Conservation (phyloP, 1,140 invertebrate genomes). For the Chelonus insularis region DNA sequence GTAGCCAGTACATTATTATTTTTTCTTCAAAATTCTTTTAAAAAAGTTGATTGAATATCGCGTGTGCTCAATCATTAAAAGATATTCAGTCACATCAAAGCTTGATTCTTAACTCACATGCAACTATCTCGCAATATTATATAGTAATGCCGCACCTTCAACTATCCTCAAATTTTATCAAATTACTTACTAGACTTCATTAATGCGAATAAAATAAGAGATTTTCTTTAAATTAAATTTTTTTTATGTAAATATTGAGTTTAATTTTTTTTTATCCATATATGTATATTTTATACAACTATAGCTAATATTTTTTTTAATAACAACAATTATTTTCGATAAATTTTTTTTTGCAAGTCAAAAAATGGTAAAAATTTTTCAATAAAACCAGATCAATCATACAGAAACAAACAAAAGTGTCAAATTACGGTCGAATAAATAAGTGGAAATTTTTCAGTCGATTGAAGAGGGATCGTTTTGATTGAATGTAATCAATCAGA, state of each 20-base stretch:
- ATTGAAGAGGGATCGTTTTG: conserved; percentile 24
- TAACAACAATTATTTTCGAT: too few relatives aligned
- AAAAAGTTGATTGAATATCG: not conserved
- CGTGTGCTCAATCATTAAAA: conserved; percentile 21
- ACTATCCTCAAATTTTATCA: conserved; percentile 43
- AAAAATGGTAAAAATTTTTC: too few relatives aligned
- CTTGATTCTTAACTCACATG: conserved; percentile 41
- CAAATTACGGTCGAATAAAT: conserved; percentile 17
- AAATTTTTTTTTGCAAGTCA: too few relatives aligned
- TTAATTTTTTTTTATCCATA: too few relatives aligned
- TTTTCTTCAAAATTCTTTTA: too few relatives aligned
- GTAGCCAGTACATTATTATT: too few relatives aligned
- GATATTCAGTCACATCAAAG: conserved; percentile 32
- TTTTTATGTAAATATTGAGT: too few relatives aligned
- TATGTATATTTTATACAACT: too few relatives aligned
- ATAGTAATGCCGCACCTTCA: conserved; percentile 35
- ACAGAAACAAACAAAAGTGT: conserved; percentile 9
- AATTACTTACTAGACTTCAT: conserved; percentile 48
- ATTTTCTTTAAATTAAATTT: not conserved
- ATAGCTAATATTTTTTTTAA: too few relatives aligned
- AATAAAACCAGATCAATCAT: too few relatives aligned
- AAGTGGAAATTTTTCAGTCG: conserved; percentile 25
- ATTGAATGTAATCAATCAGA: conserved; percentile 3
- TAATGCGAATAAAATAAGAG: conserved; percentile 6
- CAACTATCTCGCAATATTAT: conserved; percentile 44